Conservation (phyloP, 2,797 vertebrate species). For the Lepilemur ruficaudatus region DNA sequence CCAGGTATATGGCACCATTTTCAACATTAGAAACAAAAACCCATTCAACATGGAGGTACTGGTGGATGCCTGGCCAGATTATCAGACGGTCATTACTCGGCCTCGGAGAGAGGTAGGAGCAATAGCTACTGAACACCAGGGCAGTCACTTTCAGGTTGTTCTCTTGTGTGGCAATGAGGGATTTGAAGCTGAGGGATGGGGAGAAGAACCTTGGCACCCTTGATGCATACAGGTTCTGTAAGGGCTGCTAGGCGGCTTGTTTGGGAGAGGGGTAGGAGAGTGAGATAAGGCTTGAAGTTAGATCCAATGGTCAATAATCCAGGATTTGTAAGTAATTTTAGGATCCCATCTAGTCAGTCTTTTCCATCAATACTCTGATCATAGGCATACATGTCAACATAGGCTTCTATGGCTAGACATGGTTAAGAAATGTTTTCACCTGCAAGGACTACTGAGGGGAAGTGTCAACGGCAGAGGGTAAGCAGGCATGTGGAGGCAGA, state of each 20-base stretch:
- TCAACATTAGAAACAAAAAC: slow-evolving; percentile 52
- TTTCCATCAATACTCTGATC: background rate
- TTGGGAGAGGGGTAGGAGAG: background rate
- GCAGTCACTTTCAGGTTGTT: background rate
- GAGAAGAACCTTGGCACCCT: background rate
- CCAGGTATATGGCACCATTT: slow-evolving; percentile 61
- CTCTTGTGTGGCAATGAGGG: background rate
- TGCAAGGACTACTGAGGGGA: background rate
- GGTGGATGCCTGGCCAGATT: slow-evolving; percentile 69
- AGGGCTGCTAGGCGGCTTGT: background rate
- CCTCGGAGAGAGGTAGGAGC: slow-evolving; percentile 27
- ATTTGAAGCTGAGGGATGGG: background rate
- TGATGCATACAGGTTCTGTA: background rate
- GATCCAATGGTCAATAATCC: background rate
- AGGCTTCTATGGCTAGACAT: background rate
- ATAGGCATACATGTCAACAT: background rate
- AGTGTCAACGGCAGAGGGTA: background rate
- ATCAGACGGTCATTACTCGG: slow-evolving; percentile 40
- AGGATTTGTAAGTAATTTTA: background rate
- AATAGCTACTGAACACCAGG: background rate
- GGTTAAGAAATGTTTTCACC: background rate
- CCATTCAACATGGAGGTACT: slow-evolving; percentile 63
- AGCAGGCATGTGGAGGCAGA: background rate
- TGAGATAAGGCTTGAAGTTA: background rate
- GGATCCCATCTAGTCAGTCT: background rate